phyloP scores from a whole-genome alignment of 64 coral and sea anemone species.

The Dendronephthya gigantea region DNA sequence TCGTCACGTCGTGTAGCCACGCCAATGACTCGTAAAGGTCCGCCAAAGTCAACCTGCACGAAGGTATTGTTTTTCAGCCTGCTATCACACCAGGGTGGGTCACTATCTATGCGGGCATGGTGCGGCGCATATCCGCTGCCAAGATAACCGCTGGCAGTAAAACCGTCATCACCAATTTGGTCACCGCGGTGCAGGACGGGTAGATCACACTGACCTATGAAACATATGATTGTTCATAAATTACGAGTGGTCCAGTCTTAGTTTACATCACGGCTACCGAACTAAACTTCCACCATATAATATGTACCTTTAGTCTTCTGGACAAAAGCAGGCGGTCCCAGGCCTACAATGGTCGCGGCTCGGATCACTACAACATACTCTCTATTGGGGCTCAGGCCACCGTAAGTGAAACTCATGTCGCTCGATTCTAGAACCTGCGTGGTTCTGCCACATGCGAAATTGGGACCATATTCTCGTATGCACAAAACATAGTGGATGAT shows the following conservation, averaged over 20 bases:
- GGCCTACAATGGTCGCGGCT: not conserved
- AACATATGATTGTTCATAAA: no score
- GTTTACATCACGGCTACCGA: no score
- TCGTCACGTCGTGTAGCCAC: not conserved
- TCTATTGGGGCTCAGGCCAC: not conserved
- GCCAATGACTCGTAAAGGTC: not conserved
- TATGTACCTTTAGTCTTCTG: not conserved
- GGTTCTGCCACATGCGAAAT: not conserved
- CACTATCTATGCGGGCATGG: not conserved
- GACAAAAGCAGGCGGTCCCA: not conserved
- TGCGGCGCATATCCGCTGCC: not conserved
- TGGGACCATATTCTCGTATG: not conserved
- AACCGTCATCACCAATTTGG: not conserved
- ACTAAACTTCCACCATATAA: not conserved
- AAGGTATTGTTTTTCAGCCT: not conserved
- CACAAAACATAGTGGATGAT: not conserved
- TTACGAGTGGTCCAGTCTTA: no score
- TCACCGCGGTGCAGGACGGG: not conserved
- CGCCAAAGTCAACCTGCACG: not conserved
- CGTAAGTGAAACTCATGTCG: not conserved
- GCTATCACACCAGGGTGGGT: not conserved
- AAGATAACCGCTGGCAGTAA: slow-evolving; percentile 1
- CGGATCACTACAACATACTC: not conserved
- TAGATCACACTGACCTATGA: not conserved
- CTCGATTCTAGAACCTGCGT: not conserved